These are phyloP conservation scores for Quadroppia sp. DNA, from an alignment of 2,888 invertebrate genomes.

Conservation along the genomic window DNA sequence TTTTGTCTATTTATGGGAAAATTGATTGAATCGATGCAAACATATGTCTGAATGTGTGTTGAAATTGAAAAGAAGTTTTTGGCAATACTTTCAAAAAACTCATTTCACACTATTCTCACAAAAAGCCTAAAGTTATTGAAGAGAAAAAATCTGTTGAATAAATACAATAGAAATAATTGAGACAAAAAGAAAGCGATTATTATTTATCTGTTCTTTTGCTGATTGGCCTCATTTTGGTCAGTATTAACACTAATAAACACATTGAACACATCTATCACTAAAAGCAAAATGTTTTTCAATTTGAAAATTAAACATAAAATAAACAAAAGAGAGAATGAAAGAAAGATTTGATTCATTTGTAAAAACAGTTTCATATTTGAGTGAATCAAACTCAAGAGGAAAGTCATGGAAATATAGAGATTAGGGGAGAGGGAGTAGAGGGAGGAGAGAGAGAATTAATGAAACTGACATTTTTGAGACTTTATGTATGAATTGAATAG, in stretches of 20 bases:
- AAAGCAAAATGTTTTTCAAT: slow-evolving; percentile 5
- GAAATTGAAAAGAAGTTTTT: background rate
- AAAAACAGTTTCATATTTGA: background rate
- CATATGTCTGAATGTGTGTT: background rate
- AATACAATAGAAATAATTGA: background rate
- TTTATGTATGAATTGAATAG: too few species aligned
- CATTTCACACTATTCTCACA: background rate
- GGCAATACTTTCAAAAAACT: background rate
- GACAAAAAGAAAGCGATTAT: background rate
- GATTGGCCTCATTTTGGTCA: slow-evolving; percentile 16
- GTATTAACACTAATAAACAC: slow-evolving; percentile 14
- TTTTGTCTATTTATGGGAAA: background rate
- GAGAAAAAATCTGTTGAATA: background rate
- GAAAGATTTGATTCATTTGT: background rate
- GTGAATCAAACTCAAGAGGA: background rate
- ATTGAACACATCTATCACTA: background rate
- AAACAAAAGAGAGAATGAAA: background rate
- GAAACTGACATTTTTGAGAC: too few species aligned
- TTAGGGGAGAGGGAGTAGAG: too few species aligned
- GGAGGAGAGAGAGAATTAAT: too few species aligned
- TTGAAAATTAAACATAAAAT: background rate
- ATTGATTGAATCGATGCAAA: background rate
- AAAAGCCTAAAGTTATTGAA: background rate
- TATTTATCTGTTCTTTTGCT: background rate
- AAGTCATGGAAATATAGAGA: background rate